Conservation (phyloP, 1,140 invertebrate species). For the Anoplophora glabripennis region DNA sequence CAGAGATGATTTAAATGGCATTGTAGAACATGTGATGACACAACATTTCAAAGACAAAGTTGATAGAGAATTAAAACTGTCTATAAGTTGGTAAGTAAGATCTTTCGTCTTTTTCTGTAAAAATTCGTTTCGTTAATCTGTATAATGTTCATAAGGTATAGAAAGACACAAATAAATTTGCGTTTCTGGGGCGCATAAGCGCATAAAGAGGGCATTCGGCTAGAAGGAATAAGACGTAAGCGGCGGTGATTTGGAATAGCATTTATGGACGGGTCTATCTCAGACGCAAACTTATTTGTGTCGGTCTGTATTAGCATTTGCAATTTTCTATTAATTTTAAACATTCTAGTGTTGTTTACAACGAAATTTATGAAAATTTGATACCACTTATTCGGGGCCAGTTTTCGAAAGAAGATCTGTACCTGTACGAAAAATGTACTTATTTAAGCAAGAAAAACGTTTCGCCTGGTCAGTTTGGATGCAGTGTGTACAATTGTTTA, state of each 20-base stretch:
- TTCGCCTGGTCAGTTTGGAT: conserved; percentile 31
- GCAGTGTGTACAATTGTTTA: conserved; percentile 30
- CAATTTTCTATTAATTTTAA: background rate
- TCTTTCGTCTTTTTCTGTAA: no score
- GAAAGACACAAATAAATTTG: no score
- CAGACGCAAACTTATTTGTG: no score
- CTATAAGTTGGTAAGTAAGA: conserved; percentile 13
- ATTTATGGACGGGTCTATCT: no score
- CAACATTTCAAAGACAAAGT: conserved; percentile 3
- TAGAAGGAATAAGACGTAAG: no score
- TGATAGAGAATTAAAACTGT: background rate
- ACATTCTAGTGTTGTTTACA: conserved; percentile 31
- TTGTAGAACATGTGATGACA: conserved; percentile 7
- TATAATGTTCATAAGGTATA: no score
- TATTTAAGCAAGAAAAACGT: conserved; percentile 27
- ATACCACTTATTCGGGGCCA: conserved; percentile 20
- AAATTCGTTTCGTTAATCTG: no score
- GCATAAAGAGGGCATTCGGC: no score
- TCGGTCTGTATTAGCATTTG: no score
- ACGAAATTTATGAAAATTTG: conserved; percentile 28
- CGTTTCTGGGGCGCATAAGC: no score
- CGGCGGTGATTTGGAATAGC: no score
- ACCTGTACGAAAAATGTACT: conserved; percentile 29
- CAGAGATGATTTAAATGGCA: conserved; percentile 3
- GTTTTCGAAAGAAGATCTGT: conserved; percentile 25